A percentile compares a stretch with the other conserved stretches of the same genome.
phyloP scores from a whole-genome alignment of 2,888 invertebrate species.

The Ectropis crepuscularia region DNA sequence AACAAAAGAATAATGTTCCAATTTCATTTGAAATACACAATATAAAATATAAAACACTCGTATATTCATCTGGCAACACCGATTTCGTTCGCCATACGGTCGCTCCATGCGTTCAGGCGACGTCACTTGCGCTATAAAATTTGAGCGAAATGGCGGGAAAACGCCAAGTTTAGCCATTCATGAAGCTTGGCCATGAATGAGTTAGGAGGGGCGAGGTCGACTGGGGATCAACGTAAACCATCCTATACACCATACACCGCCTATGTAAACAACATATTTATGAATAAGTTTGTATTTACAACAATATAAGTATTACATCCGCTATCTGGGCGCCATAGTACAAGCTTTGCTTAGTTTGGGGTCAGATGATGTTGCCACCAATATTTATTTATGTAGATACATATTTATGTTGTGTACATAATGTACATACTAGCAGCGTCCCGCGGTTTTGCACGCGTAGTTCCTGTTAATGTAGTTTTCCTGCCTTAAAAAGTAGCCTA shows the following conservation, averaged over 20 bases:
- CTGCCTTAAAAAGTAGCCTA: too few species aligned
- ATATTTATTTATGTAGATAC: too few species aligned
- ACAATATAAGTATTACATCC: too few species aligned
- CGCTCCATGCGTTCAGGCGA: constrained; percentile 7
- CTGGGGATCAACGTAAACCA: constrained; percentile 9
- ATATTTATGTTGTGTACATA: too few species aligned
- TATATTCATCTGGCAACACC: constrained; percentile 18
- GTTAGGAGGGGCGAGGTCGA: constrained; percentile 33
- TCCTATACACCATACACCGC: not conserved
- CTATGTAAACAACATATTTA: too few species aligned
- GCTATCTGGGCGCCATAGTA: too few species aligned
- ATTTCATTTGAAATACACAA: not conserved
- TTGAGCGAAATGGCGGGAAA: constrained; percentile 52
- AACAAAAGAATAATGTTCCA: not conserved
- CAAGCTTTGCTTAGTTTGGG: too few species aligned
- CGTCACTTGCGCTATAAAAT: constrained; percentile 49
- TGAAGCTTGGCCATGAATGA: constrained; percentile 44
- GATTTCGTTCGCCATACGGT: constrained; percentile 12
- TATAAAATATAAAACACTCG: not conserved
- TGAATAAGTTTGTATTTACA: too few species aligned
- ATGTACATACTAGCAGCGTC: too few species aligned
- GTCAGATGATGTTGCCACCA: too few species aligned
- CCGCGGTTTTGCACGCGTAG: too few species aligned
- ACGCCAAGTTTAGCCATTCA: constrained; percentile 45
- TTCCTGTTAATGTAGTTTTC: too few species aligned